Evolutionary conservation across 1,140 invertebrate genomes (phyloP).

Genomic region (Charaxes varanes): DNA sequence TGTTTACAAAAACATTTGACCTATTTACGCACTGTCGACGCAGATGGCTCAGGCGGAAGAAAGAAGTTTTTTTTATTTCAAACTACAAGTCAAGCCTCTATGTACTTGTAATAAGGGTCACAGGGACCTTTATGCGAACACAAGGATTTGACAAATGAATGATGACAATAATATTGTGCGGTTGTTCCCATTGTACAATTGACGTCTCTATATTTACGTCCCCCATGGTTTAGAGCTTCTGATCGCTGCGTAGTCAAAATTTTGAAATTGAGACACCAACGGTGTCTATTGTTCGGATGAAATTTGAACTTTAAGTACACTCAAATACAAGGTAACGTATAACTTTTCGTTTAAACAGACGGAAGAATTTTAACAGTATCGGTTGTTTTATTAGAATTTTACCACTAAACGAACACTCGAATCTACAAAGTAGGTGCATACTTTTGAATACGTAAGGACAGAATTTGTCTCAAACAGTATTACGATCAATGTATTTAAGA

Average conservation of each 20-base stretch:
- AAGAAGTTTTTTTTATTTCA: conserved; percentile 30
- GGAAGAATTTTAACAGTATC: no score
- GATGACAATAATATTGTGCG: conserved; percentile 65
- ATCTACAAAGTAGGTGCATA: no score
- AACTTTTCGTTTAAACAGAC: no score
- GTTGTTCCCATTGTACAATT: conserved; percentile 47
- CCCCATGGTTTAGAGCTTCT: conserved; percentile 26
- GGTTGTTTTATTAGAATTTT: no score
- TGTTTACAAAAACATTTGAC: conserved; percentile 62
- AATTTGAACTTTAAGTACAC: no score
- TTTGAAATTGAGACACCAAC: no score
- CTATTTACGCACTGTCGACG: conserved; percentile 46
- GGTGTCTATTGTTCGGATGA: no score
- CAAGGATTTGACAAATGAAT: conserved; percentile 58
- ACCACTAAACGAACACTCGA: no score
- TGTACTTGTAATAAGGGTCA: conserved; percentile 35
- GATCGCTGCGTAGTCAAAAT: conserved; percentile 18
- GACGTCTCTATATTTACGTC: conserved; percentile 53
- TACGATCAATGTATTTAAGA: no score
- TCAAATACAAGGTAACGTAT: no score
- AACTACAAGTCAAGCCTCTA: conserved; percentile 32
- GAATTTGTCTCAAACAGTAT: no score
- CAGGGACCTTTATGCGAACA: conserved; percentile 25
- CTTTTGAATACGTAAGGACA: no score
- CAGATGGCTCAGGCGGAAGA: conserved; percentile 53